Conservation (phyloP, 2,113 vertebrate species). For the Gobio gobio region DNA sequence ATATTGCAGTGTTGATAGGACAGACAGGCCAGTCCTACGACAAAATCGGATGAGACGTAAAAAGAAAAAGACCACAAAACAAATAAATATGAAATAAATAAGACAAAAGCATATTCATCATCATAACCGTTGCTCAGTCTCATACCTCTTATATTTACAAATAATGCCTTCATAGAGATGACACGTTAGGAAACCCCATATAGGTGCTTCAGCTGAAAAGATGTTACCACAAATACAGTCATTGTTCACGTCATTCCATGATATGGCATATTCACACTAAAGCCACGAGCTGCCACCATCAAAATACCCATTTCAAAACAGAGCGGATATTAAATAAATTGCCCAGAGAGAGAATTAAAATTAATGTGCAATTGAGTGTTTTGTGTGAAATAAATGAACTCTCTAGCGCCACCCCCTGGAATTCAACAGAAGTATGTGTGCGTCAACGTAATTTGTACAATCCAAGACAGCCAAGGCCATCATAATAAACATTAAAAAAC, state of each 20-base stretch:
- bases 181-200: not conserved
- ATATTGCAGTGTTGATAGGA: constrained; percentile 28
- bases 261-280: constrained; percentile 26
- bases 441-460: not conserved
- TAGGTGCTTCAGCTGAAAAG: constrained; percentile 14
- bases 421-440: constrained; percentile 23
- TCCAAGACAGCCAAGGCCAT: not conserved
- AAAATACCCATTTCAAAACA: constrained; percentile 2
- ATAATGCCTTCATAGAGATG: constrained; percentile 18
- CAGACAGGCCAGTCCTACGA: not conserved
- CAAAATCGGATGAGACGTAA: constrained; percentile 11
- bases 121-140: constrained; percentile 43
- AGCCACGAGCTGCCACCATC: constrained; percentile 44
- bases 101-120: constrained; percentile 49
- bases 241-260: constrained; percentile 7
- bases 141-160: constrained; percentile 55
- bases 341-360: not conserved
- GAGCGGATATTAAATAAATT: not conserved
- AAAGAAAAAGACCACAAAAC: constrained; percentile 26
- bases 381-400: not conserved
- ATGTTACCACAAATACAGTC: constrained; percentile 2
- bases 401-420: constrained; percentile 27
- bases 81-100: constrained; percentile 66
- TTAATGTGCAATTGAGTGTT: constrained; percentile 23
- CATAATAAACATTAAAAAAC: not conserved